Evolutionary conservation across 2,113 vertebrate genomes (phyloP), one percentile per base, ranked within the genome.

Genomic region (Platichthys flesus): DNA sequence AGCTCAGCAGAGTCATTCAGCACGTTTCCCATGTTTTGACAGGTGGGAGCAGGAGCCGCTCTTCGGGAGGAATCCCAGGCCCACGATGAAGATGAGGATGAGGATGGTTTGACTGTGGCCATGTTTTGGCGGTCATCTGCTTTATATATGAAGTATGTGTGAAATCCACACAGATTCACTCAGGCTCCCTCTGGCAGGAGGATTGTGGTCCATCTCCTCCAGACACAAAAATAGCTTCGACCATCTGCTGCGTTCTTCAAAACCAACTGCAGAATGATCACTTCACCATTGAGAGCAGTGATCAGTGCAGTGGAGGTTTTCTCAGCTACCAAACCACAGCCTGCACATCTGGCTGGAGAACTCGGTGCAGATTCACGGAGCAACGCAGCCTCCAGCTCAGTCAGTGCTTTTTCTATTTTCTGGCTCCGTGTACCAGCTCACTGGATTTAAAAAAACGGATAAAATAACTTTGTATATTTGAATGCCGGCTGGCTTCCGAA

Each of bases 21-120:
- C 80, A 73, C 1, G 45, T 54, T 85, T 73, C 49, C 70, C 3
- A 2, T 88, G 89, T 90, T 91, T 89, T 92, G 85, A 91, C 88
- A 91, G 87, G 86, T 86, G 90, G 70, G 71, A 78, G 82, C 0
- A 66, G 40, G 31, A 51, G 40, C 40, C 2, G 55, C 45, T 58
- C 7, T 1, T 31, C 40, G 7, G 68, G 9, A 49, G 10, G 68
- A 49, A 52, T 58, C 35, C 35, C 20, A 12, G 40, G 18, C 31
- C 16, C 47, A 55, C 13, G 15, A 14, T 28, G 8, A 20, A 10
- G 51, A 54, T 21, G 8, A 20, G 9, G 51, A 54, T 54, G 51
- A 52, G 2, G 51, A 21, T 21, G 20, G 8, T 51, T 8, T 18
- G 37, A 10, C 7, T 54, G 0, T 2, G 62, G 23, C 28, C 35